phyloP scores from a whole-genome alignment of 2,797 vertebrate genomes.

The Philypnodon macrostomus region DNA sequence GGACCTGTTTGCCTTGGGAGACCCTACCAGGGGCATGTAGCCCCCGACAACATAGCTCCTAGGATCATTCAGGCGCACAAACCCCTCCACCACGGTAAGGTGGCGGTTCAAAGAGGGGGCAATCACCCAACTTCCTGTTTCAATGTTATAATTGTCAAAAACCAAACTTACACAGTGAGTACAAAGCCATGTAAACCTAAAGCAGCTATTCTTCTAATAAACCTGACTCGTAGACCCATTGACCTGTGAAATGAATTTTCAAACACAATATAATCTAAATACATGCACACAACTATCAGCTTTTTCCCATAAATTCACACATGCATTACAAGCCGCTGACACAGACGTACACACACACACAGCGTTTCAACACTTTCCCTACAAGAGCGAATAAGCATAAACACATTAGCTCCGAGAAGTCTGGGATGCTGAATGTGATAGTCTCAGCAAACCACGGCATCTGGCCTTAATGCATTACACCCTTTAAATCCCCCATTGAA shows the following conservation, averaged over 20 bases:
- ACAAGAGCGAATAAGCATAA: slow-evolving; percentile 20
- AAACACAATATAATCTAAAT: slow-evolving; percentile 17
- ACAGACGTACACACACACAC: slow-evolving; percentile 22
- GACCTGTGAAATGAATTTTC: slow-evolving; percentile 39
- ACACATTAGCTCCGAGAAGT: slow-evolving; percentile 31
- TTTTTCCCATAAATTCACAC: slow-evolving; percentile 38
- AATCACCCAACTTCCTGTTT: neutral
- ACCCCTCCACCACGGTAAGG: no score
- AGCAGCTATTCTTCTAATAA: slow-evolving; percentile 17
- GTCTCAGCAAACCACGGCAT: slow-evolving; percentile 29
- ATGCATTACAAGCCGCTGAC: slow-evolving; percentile 27
- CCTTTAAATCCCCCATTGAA: slow-evolving; percentile 30
- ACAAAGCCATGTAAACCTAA: slow-evolving; percentile 4
- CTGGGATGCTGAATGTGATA: slow-evolving; percentile 20
- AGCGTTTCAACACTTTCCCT: slow-evolving; percentile 25
- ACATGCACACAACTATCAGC: slow-evolving; percentile 26
- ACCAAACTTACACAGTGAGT: neutral
- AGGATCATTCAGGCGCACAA: no score
- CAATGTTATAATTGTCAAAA: neutral
- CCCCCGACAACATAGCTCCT: no score
- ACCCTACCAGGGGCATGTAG: no score
- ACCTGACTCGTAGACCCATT: slow-evolving; percentile 7
- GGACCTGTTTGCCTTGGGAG: no score
- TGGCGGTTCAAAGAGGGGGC: no score
- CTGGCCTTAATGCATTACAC: slow-evolving; percentile 33